Conservation (phyloP, 2,797 vertebrate species). For the Enteromius afrohamiltoni region DNA sequence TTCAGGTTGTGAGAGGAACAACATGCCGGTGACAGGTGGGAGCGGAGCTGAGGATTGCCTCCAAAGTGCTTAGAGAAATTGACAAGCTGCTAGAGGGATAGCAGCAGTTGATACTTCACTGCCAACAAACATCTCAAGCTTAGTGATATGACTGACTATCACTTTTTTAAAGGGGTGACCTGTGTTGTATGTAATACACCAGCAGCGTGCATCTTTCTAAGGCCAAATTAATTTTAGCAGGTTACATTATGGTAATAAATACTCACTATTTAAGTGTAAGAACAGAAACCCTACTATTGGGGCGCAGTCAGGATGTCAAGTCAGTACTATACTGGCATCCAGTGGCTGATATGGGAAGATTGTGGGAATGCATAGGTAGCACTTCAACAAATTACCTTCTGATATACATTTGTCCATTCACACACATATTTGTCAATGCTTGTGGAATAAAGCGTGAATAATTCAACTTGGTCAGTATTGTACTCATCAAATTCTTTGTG, state of each 20-base stretch:
- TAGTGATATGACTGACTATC: slow-evolving; percentile 15
- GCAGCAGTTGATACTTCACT: slow-evolving; percentile 14
- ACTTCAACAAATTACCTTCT: slow-evolving; percentile 3
- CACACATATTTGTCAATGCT: slow-evolving; percentile 4
- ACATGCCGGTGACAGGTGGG: slow-evolving; percentile 24
- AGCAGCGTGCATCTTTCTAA: neutral
- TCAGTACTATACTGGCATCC: slow-evolving; percentile 55
- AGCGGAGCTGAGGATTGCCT: slow-evolving; percentile 34
- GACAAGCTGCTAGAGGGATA: slow-evolving; percentile 34
- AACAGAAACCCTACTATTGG: neutral
- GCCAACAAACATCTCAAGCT: slow-evolving; percentile 23
- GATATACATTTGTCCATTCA: slow-evolving; percentile 3
- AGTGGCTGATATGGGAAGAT: slow-evolving; percentile 51
- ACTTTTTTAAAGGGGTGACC: neutral
- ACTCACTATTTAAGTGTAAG: neutral
- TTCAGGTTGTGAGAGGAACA: slow-evolving; percentile 21
- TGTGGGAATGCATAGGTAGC: neutral
- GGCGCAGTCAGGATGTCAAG: neutral
- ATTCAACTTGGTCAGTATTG: slow-evolving; percentile 31
- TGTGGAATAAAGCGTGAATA: slow-evolving; percentile 24
- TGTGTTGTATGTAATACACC: neutral
- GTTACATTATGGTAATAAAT: slow-evolving; percentile 11
- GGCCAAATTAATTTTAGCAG: neutral
- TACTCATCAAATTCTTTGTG: neutral
- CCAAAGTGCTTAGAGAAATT: slow-evolving; percentile 28